Evolutionary conservation across 92 coral and sea anemone species (phyloP), one percentile per base, ranked within the genome.

Genomic region (Parazoanthus swiftii): DNA sequence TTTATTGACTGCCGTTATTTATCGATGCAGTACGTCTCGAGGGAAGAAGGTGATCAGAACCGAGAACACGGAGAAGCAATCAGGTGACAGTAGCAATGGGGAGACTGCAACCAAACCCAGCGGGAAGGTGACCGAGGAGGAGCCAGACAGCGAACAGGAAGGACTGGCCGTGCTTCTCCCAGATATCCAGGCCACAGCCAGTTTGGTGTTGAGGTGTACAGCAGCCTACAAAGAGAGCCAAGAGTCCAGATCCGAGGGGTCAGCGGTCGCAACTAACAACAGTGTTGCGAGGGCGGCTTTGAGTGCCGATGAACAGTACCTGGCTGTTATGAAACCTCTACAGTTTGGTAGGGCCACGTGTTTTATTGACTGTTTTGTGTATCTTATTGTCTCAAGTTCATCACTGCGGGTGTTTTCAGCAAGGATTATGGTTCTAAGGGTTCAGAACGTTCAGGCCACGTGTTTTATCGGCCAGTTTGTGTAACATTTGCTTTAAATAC

Each of bases 181-280:
- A 14, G 99, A 97, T 79, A 94, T 97, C 81, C 99, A 97, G 88
- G 92, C 93, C 25, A 97, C 99, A 8, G 96, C 99, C 11, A 89
- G 91, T 77, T 75, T 97, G 85, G 91, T 95, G 63, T 95, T 94
- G 80, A 89, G 86, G 35, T 84, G 87, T 33, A 84, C 87, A 14
- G 39, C 87, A 29, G 95, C 96, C 65, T 92, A 95, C 29, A 92
- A 87, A 25, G 86, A 89, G 81, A 91, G 89, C 75, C 94, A 91
- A 65, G 86, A 92, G 84, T 89, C 90, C 14, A 90, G 91, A 80
- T 85, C 91, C 23, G 88, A 89, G 33, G 84, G 86, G 29, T 88
- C 43, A 16, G 73, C 85, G 3, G n/a, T 26, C n/a, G 33, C 77
- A 42, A 67, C 81, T 66, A 86, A 66, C 36, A 86, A 35, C 68